Base-by-base conservation (phyloP, 2,797 vertebrate genomes). In the Acridotheres tristis region DNA sequence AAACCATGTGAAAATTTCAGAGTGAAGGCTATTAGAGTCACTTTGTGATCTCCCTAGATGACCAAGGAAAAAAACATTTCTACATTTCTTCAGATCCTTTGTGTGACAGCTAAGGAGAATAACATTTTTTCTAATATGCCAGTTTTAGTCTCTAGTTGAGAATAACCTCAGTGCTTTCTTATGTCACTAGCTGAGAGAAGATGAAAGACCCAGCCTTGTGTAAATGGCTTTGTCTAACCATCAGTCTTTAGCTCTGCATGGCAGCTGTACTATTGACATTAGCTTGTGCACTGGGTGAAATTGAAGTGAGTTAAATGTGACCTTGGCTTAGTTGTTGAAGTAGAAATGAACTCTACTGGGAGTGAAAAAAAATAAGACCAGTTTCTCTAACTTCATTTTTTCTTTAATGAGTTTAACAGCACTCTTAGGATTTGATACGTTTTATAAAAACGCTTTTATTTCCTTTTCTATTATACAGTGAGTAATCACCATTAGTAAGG, bases 161-260 rank as follows among this genome's bases (percentile, higher is more conserved):
- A 98, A 98, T 97, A 98, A 98, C 98, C 97, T 98, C 98, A 96
- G 97, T 98, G 98, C 98, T 98, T 98, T 98, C 97, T 98, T 98
- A 98, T 98, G 98, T 98, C 98, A 98, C 97, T 97, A 97, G 97
- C 98, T 97, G 97, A 98, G 97, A 97, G 98, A 98, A 98, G 98
- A 98, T 98, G 97, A 98, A 98, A 98, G 98, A 98, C 97, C 97
- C 97, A 98, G 98, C 97, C 98, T 98, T 98, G 98, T 98, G 98
- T 98, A 98, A 98, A 98, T 98, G 98, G 98, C 98, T 98, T 98
- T 98, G 98, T 98, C 97, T 98, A 98, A 98, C 98, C 98, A 98
- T 98, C 98, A 98, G 98, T 98, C 98, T 98, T 98, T 97, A 97
- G 98, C 98, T 98, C 97, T 98, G 98, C 98, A 96, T 98, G 98